These are phyloP conservation scores for Stratiomys singularior DNA, from an alignment of 2,888 invertebrate species.

Conservation along the genomic window DNA sequence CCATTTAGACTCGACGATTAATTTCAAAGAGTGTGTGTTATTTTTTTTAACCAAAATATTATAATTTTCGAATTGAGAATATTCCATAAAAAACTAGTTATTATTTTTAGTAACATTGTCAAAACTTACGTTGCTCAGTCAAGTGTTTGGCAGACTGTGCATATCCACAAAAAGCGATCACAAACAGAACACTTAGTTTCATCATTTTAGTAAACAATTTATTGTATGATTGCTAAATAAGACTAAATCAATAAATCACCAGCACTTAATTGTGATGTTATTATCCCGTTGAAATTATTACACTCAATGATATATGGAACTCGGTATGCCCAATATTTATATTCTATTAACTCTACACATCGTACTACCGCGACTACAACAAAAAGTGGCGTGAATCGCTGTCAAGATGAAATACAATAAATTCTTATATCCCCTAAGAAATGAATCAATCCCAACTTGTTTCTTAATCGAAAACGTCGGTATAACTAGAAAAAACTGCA, in stretches of 20 bases:
- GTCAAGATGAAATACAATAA: too few species aligned
- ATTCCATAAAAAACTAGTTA: too few species aligned
- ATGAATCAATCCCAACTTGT: not conserved
- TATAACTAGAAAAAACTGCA: not conserved
- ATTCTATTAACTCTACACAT: not conserved
- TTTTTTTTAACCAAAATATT: too few species aligned
- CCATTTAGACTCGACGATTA: too few species aligned
- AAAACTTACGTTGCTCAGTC: conserved; percentile 38
- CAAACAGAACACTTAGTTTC: not conserved
- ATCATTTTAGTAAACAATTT: conserved; percentile 11
- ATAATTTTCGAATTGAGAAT: too few species aligned
- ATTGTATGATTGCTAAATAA: not conserved
- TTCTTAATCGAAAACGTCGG: not conserved
- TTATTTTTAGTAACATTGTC: too few species aligned
- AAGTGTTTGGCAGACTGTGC: conserved; percentile 21
- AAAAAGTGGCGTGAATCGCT: too few species aligned
- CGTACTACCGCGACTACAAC: too few species aligned
- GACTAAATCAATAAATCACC: not conserved
- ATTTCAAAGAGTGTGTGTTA: too few species aligned
- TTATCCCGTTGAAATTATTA: not conserved
- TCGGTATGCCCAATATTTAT: not conserved
- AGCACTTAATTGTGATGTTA: not conserved
- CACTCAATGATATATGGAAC: not conserved
- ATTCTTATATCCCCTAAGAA: not conserved
- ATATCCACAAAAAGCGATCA: conserved; percentile 6